Evolutionary conservation across 2,113 vertebrate species (phyloP).

Genomic region (Rhipidura dahli): DNA sequence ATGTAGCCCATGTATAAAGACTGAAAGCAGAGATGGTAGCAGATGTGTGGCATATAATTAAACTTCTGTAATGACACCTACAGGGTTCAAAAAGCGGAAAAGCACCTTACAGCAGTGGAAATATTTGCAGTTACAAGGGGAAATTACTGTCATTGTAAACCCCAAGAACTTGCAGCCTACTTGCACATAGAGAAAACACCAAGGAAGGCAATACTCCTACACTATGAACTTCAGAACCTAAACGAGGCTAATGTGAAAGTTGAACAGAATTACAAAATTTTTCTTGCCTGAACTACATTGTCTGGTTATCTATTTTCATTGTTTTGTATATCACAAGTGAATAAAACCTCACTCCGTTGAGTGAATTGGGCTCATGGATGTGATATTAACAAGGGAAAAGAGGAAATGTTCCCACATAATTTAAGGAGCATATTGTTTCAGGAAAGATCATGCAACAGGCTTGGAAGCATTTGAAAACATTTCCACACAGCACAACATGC

Average conservation of each 20-base stretch:
- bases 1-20: neutral
- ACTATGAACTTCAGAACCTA: neutral
- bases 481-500: neutral
- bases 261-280: neutral
- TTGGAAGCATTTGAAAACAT: neutral
- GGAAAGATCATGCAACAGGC: neutral
- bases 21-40: neutral
- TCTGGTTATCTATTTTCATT: neutral
- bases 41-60: neutral
- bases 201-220: neutral
- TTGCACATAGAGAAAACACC: neutral
- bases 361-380: neutral
- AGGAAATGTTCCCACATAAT: neutral
- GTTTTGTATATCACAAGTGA: neutral
- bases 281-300: neutral
- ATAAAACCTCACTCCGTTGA: neutral
- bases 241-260: neutral
- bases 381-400: neutral
- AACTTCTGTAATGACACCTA: neutral
- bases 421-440: neutral
- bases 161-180: neutral
- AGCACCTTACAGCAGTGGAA: neutral
- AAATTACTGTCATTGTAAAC: neutral
- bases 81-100: neutral
- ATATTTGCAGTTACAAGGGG: neutral